Percentiles rank a stretch among this genome's conserved stretches.
phyloP scores from a whole-genome alignment of 1,140 invertebrate genomes.

The Bombus superbus region DNA sequence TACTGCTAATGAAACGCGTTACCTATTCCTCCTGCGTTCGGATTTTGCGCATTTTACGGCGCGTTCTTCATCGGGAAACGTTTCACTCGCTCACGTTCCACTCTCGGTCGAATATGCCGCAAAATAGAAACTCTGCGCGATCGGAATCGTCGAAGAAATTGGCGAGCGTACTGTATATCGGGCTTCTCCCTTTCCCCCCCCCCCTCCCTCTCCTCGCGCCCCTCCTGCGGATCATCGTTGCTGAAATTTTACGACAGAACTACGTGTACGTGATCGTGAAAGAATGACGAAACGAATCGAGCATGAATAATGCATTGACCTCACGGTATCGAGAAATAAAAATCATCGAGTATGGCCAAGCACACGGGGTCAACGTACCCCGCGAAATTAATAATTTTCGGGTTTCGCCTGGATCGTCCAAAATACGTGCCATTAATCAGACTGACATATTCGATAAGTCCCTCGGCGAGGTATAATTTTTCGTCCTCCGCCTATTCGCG shows the following conservation, averaged over 20 bases:
- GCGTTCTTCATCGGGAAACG: neutral
- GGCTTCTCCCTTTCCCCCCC: too few species aligned
- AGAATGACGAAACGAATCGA: slow-evolving; percentile 67
- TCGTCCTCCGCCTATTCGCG: slow-evolving; percentile 19
- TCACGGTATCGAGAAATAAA: slow-evolving; percentile 65
- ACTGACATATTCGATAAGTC: slow-evolving; percentile 30
- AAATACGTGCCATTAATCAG: slow-evolving; percentile 64
- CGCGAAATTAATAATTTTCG: slow-evolving; percentile 65
- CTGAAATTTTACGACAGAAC: slow-evolving; percentile 49
- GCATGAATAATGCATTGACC: slow-evolving; percentile 75
- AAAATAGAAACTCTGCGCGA: too few species aligned
- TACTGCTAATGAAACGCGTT: slow-evolving; percentile 8
- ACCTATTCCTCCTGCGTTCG: neutral
- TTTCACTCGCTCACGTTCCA: neutral
- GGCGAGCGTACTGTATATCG: too few species aligned
- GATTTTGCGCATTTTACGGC: neutral
- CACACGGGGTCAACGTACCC: slow-evolving; percentile 54
- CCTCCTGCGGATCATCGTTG: neutral
- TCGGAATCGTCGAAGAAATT: too few species aligned
- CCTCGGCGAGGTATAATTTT: slow-evolving; percentile 16
- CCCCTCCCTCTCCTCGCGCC: too few species aligned
- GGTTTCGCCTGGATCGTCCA: slow-evolving; percentile 33
- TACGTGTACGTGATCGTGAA: slow-evolving; percentile 58
- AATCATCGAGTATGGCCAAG: slow-evolving; percentile 49
- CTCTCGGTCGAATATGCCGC: too few species aligned